These are phyloP conservation scores for Ictalurus punctatus DNA, from an alignment of 2,113 vertebrate genomes.

Conservation along the genomic window DNA sequence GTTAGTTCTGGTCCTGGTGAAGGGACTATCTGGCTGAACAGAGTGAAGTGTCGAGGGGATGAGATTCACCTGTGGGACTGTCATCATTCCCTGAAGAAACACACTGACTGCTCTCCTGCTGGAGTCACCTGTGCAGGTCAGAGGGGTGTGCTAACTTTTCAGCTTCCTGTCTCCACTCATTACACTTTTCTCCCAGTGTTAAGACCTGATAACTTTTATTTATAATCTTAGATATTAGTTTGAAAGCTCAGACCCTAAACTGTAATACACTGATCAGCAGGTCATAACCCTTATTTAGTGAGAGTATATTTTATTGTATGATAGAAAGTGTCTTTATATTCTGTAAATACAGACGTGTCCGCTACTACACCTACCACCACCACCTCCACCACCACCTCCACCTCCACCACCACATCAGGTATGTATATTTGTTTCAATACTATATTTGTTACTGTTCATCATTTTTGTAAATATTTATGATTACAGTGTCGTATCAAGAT, in stretches of 20 bases:
- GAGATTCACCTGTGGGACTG: conserved; percentile 30
- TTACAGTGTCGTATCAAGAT: background rate
- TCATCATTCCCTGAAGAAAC: conserved; percentile 26
- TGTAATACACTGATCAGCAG: no score
- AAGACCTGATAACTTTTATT: background rate
- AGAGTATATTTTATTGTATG: no score
- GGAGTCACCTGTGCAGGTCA: conserved; percentile 23
- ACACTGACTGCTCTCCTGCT: conserved; percentile 8
- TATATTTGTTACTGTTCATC: background rate
- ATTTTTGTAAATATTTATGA: background rate
- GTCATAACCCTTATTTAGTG: no score
- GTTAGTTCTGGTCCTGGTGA: background rate
- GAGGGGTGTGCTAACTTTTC: background rate
- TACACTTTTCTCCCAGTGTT: no score
- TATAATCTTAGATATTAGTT: background rate
- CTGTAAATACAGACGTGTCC: no score
- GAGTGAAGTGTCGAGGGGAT: conserved; percentile 17
- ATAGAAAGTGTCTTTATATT: no score
- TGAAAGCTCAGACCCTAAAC: background rate
- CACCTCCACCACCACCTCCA: no score
- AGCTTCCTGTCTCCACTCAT: background rate
- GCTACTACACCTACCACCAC: no score
- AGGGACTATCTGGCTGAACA: background rate
- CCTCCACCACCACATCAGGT: no score
- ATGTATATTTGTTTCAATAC: no score